Base-by-base conservation (phyloP, 2,888 invertebrate species). In the Dicyrtomina minuta region DNA sequence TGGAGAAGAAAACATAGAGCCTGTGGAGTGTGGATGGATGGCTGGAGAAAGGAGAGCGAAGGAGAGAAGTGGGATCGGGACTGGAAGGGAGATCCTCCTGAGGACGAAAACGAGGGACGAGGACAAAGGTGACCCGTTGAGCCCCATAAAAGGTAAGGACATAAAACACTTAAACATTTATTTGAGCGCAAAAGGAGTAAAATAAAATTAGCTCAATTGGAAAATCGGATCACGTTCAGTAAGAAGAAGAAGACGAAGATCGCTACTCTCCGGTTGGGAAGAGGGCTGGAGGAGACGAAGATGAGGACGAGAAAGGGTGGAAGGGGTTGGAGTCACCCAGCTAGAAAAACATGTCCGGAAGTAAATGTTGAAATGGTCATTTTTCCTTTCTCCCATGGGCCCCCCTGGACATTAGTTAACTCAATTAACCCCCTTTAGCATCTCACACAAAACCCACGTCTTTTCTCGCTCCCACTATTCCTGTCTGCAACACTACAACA, bases 341-440 rank as follows among this genome's bases (percentile, higher is more conserved):
- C 39, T 53, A 51, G 64, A 65, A 65, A n/a, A 65, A 65, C 64
- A 65, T 65, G 64, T 65, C 64, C 64, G 64, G 64, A 65, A 65
- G 64, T 65, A 24, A n/a, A n/a, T n/a, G n/a, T n/a, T n/a, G 24
- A 41, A 44, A 10, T 53, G 55, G 64, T 65, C 64, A 65, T 65
- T 53, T 39, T 61, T 22, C 33, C n/a, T n/a, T n/a, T n/a, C 53
- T 65, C 64, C 64, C 64, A 26, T 22, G 41, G 64, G 64, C 33
- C 49, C 56, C 27, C 56, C 39, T 65, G 67, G 67, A 67, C 67
- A 67, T 67, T 67, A 67, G 67, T 58, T 67, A 67, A 67, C 59
- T 60, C 67, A 67, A 67, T 67, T 67, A 67, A 67, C 67, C 67
- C 67, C 67, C 59, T 67, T 56, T 26, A 55, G 66, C 43, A 39